These are phyloP conservation scores for Propithecus deckenii DNA, from an alignment of 2,797 vertebrate genomes.

Conservation along the genomic window DNA sequence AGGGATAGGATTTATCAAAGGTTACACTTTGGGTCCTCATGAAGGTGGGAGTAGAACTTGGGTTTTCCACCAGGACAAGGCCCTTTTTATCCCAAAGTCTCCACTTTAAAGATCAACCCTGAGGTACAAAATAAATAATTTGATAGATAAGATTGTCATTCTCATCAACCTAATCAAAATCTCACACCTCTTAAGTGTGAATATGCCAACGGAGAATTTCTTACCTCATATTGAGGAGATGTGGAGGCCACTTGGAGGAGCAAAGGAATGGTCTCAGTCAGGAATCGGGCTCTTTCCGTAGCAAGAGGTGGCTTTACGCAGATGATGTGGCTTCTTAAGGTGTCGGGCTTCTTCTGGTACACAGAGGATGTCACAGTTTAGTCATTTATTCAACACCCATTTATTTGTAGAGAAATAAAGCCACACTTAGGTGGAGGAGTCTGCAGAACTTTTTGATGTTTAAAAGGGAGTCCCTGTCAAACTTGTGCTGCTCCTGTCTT, in stretches of 20 bases:
- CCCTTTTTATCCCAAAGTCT: background rate
- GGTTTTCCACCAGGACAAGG: background rate
- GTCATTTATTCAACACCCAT: background rate
- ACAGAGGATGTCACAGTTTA: background rate
- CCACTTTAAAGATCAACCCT: background rate
- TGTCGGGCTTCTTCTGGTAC: background rate
- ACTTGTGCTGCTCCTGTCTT: background rate
- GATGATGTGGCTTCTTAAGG: background rate
- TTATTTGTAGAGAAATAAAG: conserved; percentile 36
- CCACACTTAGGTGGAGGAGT: background rate
- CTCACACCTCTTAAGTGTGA: background rate
- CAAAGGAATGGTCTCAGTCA: background rate
- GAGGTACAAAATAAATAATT: background rate
- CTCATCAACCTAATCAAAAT: background rate
- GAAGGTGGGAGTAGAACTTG: background rate
- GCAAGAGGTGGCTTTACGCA: background rate
- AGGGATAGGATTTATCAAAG: background rate
- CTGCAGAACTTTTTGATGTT: background rate
- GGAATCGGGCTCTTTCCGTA: background rate
- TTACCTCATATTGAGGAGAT: background rate
- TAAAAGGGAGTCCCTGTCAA: background rate
- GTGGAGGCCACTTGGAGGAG: background rate
- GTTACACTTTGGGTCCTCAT: background rate
- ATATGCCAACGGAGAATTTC: background rate
- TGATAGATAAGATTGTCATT: background rate